A percentile compares a stretch with the other conserved stretches of the same genome.
phyloP scores from a whole-genome alignment of 2,888 invertebrate species.

The Oxyscelio sp. region DNA sequence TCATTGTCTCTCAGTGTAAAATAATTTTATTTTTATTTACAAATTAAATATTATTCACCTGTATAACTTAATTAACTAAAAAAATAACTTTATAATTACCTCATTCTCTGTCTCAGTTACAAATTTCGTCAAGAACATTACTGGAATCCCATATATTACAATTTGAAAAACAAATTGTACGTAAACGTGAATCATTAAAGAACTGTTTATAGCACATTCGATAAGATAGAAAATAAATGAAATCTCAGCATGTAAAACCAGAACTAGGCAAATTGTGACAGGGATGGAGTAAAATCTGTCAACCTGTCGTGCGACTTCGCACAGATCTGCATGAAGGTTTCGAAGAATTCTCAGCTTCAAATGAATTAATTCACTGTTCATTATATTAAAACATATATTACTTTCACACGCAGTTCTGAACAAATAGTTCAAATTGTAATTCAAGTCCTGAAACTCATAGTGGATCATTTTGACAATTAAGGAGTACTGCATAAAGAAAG shows the following conservation, averaged over 20 bases:
- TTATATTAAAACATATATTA: background rate
- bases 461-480: background rate
- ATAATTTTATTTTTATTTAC: too few species aligned
- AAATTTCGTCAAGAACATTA: too few species aligned
- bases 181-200: too few species aligned
- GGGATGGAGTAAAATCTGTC: slow-evolving; percentile 6
- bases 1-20: too few species aligned
- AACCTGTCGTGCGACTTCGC: background rate
- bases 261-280: background rate
- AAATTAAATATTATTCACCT: too few species aligned
- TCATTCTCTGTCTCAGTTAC: too few species aligned
- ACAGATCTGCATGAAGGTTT: background rate
- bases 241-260: background rate
- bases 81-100: too few species aligned
- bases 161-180: too few species aligned
- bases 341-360: background rate
- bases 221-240: background rate
- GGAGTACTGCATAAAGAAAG: slow-evolving; percentile 11
- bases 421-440: background rate
- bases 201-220: too few species aligned
- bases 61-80: too few species aligned
- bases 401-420: background rate
- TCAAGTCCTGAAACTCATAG: slow-evolving; percentile 6
- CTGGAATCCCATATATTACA: too few species aligned
- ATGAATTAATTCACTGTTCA: too few species aligned